Conservation (phyloP, 2,797 vertebrate genomes). For the Arctocebus calabarensis region DNA sequence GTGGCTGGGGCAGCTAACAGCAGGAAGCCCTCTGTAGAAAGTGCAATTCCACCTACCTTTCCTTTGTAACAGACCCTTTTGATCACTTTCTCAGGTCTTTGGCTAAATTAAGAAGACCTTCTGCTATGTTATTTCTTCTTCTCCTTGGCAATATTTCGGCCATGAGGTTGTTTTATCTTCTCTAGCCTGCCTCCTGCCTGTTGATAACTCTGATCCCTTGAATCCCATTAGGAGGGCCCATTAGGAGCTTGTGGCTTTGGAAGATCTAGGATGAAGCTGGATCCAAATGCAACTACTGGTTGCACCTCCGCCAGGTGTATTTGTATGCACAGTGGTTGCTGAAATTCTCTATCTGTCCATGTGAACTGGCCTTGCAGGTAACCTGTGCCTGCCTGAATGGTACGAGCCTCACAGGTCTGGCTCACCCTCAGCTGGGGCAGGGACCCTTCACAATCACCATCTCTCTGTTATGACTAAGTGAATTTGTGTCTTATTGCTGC, state of each 20-base stretch:
- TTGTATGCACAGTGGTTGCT: background rate
- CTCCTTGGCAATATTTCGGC: background rate
- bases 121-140: background rate
- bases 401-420: background rate
- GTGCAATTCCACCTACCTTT: background rate
- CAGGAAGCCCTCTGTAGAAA: background rate
- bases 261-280: background rate
- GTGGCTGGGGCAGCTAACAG: background rate
- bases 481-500: background rate
- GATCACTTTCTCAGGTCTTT: background rate
- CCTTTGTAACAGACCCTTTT: background rate
- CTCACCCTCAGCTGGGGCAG: background rate
- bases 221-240: background rate
- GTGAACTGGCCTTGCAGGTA: background rate
- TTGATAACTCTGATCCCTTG: background rate
- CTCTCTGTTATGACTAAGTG: background rate
- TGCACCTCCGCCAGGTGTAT: background rate
- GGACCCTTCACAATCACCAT: background rate
- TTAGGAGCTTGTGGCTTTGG: background rate
- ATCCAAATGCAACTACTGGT: background rate
- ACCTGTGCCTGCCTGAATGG: background rate
- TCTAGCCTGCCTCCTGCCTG: background rate
- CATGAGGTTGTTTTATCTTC: background rate
- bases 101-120: background rate
- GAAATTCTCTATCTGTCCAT: background rate